Conservation (phyloP, 2,888 invertebrate genomes). For the Eledone cirrhosa region DNA sequence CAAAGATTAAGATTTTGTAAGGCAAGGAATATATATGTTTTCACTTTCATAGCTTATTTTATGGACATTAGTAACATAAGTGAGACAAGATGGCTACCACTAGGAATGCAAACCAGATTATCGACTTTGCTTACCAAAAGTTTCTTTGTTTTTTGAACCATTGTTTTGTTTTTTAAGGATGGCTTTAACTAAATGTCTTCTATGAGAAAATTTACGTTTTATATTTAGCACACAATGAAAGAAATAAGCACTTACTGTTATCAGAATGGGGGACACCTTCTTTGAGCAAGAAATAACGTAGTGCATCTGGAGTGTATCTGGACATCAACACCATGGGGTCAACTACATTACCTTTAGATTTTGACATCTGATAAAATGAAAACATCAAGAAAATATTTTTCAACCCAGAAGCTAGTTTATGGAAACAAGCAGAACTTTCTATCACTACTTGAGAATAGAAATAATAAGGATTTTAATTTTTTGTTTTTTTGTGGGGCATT, state of each 20-base stretch:
- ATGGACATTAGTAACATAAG: no score
- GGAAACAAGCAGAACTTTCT: neutral
- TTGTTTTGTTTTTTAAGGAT: no score
- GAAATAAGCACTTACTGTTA: slow-evolving; percentile 78
- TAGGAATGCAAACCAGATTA: no score
- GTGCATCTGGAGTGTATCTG: slow-evolving; percentile 76
- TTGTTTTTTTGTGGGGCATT: no score
- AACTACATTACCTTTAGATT: slow-evolving; percentile 90
- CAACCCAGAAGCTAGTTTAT: no score
- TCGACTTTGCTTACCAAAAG: no score
- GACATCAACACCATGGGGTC: slow-evolving; percentile 76
- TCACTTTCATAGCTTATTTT: no score
- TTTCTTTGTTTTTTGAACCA: no score
- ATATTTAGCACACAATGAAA: neutral
- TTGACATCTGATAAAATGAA: slow-evolving; percentile 80
- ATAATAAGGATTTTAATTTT: neutral
- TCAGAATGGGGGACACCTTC: slow-evolving; percentile 91
- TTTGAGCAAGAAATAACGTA: slow-evolving; percentile 88
- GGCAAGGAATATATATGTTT: no score
- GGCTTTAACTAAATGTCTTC: neutral
- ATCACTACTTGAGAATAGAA: neutral
- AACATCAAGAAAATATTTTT: neutral
- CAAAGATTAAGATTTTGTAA: no score
- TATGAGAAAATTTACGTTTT: neutral
- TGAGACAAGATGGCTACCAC: no score